A percentile compares a stretch with the other conserved stretches of the same genome.
Conservation (phyloP, 2,113 vertebrate species). For the Porphyrio hochstetteri region DNA sequence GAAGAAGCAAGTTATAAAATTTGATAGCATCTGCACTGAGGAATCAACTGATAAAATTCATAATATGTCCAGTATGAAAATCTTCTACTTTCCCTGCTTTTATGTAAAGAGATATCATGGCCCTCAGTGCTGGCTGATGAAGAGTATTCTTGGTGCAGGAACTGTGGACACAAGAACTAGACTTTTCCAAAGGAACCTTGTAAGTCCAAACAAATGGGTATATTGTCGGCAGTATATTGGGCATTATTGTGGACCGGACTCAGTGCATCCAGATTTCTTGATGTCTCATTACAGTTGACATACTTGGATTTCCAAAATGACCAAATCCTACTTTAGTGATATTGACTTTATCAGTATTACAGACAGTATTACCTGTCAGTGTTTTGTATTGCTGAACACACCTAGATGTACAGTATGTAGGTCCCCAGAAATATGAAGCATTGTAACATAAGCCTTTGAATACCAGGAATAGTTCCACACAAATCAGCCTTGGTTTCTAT, state of each 20-base stretch:
- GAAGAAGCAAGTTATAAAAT: not conserved
- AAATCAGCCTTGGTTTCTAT: not conserved
- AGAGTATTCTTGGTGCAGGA: not conserved
- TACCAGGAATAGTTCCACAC: not conserved
- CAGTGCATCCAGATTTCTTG: not conserved
- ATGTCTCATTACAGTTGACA: not conserved
- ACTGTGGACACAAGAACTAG: not conserved
- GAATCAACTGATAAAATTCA: not conserved
- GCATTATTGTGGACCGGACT: not conserved
- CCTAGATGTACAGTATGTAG: not conserved
- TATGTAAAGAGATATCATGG: fast-evolving
- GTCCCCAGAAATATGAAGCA: not conserved
- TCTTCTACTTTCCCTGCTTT: not conserved
- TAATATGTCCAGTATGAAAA: not conserved
- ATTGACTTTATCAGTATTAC: not conserved
- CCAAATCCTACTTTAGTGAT: not conserved
- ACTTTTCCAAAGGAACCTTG: not conserved
- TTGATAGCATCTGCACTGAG: not conserved
- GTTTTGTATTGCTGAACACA: not conserved
- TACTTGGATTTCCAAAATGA: not conserved
- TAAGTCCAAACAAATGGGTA: not conserved
- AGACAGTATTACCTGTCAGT: not conserved
- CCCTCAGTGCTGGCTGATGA: not conserved
- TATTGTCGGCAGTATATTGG: not conserved
- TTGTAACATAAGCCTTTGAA: not conserved